phyloP scores from a whole-genome alignment of 1,140 invertebrate genomes.

The Bursaphelenchus mucronatus region DNA sequence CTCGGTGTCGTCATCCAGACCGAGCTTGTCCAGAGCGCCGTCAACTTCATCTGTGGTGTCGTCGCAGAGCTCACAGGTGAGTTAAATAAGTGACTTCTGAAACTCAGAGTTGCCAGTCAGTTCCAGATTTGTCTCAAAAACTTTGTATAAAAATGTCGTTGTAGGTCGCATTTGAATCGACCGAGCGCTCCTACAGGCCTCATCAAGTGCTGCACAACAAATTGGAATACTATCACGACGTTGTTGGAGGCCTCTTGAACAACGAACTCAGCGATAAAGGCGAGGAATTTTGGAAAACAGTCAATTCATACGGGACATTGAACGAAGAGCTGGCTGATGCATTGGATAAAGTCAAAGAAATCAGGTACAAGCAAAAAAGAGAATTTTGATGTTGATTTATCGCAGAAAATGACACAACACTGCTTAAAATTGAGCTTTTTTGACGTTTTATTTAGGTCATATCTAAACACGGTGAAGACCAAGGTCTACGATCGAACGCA shows the following conservation, averaged over 20 bases:
- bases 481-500: conserved; percentile 38
- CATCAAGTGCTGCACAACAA: conserved; percentile 46
- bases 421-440: conserved; percentile 2
- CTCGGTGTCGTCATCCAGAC: conserved; percentile 7
- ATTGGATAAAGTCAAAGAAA: conserved; percentile 24
- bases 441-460: conserved; percentile 27
- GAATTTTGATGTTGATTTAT: too few relatives aligned
- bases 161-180: too few relatives aligned
- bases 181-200: conserved; percentile 20
- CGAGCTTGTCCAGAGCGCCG: conserved; percentile 18
- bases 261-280: conserved; percentile 52
- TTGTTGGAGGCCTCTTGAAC: conserved; percentile 53
- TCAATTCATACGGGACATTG: conserved; percentile 55
- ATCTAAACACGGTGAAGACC: conserved; percentile 43
- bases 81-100: conserved; percentile 3
- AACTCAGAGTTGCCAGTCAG: neutral
- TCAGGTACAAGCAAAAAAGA: conserved; percentile 17
- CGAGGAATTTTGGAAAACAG: conserved; percentile 57
- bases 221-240: conserved; percentile 53
- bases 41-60: conserved; percentile 30
- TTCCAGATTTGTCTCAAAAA: neutral
- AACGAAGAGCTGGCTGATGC: conserved; percentile 46
- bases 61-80: conserved; percentile 36
- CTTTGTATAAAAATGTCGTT: neutral
- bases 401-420: neutral